phyloP scores from a whole-genome alignment of 2,888 invertebrate genomes.

The Drosophila acutilabella region DNA sequence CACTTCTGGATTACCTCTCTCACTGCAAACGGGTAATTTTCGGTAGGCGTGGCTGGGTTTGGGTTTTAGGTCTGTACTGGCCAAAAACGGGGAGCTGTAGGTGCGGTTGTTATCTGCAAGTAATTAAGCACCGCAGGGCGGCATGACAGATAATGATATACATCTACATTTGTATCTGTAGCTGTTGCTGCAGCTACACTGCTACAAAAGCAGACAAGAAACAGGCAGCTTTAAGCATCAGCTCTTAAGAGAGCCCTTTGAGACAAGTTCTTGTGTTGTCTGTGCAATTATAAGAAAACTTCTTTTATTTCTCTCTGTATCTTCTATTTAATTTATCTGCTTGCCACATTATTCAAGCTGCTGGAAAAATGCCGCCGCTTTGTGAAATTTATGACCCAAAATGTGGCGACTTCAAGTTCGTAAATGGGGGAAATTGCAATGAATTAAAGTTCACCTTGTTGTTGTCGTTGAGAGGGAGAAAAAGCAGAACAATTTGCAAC shows the following conservation, averaged over 20 bases:
- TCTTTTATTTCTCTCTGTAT: not conserved
- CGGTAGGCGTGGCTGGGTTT: slow-evolving; percentile 33
- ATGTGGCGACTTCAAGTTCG: slow-evolving; percentile 52
- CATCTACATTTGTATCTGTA: too few species aligned
- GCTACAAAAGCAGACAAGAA: too few species aligned
- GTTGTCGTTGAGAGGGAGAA: slow-evolving; percentile 12
- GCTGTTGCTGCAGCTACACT: too few species aligned
- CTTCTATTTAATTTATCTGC: not conserved
- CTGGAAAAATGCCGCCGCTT: slow-evolving; percentile 67
- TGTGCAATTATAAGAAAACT: not conserved
- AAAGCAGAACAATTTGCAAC: not conserved
- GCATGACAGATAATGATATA: slow-evolving; percentile 31
- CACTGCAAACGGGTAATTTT: slow-evolving; percentile 19
- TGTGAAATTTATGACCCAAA: slow-evolving; percentile 77
- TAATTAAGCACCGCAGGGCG: slow-evolving; percentile 62
- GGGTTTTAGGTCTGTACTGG: too few species aligned
- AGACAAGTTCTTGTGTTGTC: too few species aligned
- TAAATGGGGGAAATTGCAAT: slow-evolving; percentile 65
- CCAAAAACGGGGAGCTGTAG: slow-evolving; percentile 12
- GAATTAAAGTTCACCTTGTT: slow-evolving; percentile 31
- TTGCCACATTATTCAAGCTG: slow-evolving; percentile 41
- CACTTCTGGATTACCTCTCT: slow-evolving; percentile 49
- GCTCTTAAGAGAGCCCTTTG: too few species aligned
- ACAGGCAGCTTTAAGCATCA: too few species aligned
- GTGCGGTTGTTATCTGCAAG: slow-evolving; percentile 53